Evolutionary conservation across 2,113 vertebrate species (phyloP).

Genomic region (Aplodontia rufa): DNA sequence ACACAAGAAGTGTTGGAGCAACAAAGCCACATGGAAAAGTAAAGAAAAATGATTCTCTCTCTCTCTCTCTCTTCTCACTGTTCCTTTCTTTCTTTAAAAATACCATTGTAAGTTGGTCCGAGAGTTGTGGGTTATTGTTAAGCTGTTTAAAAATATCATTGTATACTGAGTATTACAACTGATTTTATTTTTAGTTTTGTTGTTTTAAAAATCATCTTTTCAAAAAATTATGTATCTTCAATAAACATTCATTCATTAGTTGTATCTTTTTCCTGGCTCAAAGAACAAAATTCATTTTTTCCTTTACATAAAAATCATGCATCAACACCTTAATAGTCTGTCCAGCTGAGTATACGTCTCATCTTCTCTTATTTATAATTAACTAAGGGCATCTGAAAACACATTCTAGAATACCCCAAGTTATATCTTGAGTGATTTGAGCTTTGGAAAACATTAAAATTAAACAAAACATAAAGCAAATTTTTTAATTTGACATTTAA

Average conservation of each 20-base stretch:
- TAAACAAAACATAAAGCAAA: not conserved
- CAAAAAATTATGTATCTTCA: not conserved
- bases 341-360: not conserved
- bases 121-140: no score
- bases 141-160: constrained; percentile 5
- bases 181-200: not conserved
- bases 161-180: not conserved
- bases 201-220: not conserved
- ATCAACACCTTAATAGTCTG: not conserved
- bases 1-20: no score
- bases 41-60: no score
- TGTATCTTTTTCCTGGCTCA: not conserved
- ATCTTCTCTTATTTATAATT: not conserved
- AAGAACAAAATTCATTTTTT: not conserved
- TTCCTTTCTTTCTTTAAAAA: no score
- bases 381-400: not conserved
- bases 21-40: no score
- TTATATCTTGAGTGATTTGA: not conserved
- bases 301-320: not conserved
- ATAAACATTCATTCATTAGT: not conserved
- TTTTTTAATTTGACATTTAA: not conserved
- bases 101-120: no score
- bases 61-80: no score
- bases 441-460: not conserved
- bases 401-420: not conserved